A percentile compares a stretch with the other conserved stretches of the same genome.
Conservation (phyloP, 2,113 vertebrate genomes). For the Cyphomyrus discorhynchus region DNA sequence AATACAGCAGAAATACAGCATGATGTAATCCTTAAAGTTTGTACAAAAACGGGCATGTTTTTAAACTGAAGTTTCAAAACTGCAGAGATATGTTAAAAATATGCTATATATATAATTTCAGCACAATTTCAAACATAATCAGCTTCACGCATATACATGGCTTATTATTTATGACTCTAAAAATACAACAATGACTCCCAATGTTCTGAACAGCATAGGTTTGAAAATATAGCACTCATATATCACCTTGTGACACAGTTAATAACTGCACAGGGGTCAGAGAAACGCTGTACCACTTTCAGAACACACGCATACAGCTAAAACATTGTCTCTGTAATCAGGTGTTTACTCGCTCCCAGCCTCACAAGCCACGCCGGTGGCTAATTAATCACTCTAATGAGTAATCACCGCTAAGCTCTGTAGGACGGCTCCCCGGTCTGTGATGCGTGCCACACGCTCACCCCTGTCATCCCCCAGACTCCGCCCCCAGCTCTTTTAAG, state of each 20-base stretch:
- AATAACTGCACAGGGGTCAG: not conserved
- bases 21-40: not conserved
- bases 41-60: not conserved
- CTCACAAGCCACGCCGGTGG: not conserved
- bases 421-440: slow-evolving; percentile 5
- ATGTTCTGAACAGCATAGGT: not conserved
- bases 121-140: not conserved
- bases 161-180: not conserved
- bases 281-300: not conserved
- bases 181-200: not conserved
- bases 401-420: slow-evolving; percentile 21
- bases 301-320: not conserved
- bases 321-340: slow-evolving; percentile 7
- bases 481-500: not conserved
- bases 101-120: not conserved
- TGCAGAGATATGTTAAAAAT: not conserved
- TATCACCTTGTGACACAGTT: not conserved
- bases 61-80: not conserved
- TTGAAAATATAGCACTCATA: not conserved
- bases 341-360: slow-evolving; percentile 9
- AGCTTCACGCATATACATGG: not conserved
- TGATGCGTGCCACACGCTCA: not conserved
- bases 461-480: not conserved
- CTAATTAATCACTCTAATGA: slow-evolving; percentile 27
- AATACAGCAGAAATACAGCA: not conserved